Conservation (phyloP, 2,888 invertebrate species). For the Lingula anatina region DNA sequence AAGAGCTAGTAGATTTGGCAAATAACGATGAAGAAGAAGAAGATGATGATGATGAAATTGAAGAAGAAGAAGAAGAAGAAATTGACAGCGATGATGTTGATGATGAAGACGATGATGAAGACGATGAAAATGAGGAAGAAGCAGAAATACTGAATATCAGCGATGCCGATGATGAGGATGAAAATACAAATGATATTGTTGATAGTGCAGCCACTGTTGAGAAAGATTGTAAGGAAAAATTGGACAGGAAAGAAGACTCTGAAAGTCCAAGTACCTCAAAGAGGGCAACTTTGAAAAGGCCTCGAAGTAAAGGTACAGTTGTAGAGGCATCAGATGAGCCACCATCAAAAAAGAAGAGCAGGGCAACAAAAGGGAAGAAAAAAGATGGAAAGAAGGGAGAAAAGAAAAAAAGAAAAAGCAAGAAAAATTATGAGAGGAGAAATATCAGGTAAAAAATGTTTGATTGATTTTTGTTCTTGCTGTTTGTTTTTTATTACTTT, state of each 20-base stretch:
- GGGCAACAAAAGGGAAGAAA: neutral
- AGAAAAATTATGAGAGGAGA: constrained; percentile 21
- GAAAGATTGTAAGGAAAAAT: constrained; percentile 2
- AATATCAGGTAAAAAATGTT: constrained; percentile 35
- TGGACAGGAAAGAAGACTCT: neutral
- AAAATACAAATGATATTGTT: neutral
- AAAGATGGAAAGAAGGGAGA: constrained; percentile 16
- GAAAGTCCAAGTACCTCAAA: neutral
- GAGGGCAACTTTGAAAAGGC: too few species aligned
- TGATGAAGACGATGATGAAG: constrained; percentile 8
- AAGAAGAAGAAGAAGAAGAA: constrained; percentile 12
- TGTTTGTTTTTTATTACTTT: too few species aligned
- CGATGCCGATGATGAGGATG: constrained; percentile 10
- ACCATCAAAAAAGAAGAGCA: neutral
- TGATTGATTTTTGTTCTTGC: too few species aligned
- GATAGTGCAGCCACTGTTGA: neutral
- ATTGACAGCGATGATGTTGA: constrained; percentile 8
- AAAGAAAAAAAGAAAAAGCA: constrained; percentile 13
- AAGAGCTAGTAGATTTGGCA: constrained; percentile 3
- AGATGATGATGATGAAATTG: constrained; percentile 15
- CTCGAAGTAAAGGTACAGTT: too few species aligned
- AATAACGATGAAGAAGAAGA: constrained; percentile 5
- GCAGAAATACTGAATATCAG: constrained; percentile 19
- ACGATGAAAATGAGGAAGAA: constrained; percentile 10
- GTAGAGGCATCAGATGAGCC: too few species aligned